A percentile compares a stretch with the other conserved stretches of the same genome.
These are phyloP conservation scores for Drosophila funebris DNA, from an alignment of 1,140 invertebrate genomes.

Conservation along the genomic window DNA sequence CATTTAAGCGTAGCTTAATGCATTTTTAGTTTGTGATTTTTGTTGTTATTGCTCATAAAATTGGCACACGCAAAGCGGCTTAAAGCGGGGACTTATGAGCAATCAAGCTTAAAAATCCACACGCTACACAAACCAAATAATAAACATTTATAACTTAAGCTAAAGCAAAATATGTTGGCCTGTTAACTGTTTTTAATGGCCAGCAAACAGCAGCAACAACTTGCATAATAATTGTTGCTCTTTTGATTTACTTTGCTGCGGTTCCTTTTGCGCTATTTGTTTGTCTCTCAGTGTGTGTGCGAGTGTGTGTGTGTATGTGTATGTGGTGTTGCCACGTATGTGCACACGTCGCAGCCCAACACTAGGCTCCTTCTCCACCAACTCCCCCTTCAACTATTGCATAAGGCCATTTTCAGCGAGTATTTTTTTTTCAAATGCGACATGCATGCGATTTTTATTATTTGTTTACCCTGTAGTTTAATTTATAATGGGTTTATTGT, in stretches of 20 bases:
- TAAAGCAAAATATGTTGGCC: conserved; percentile 61
- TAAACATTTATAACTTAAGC: conserved; percentile 57
- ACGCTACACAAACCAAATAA: conserved; percentile 49
- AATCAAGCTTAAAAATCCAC: conserved; percentile 23
- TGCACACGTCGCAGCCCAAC: conserved; percentile 13
- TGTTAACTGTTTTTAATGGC: conserved; percentile 53
- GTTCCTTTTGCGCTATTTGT: conserved; percentile 18
- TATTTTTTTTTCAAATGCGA: conserved; percentile 63
- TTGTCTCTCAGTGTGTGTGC: not conserved
- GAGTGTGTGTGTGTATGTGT: conserved; percentile 7
- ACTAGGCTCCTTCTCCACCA: not conserved
- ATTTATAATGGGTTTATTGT: conserved; percentile 34
- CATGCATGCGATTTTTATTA: conserved; percentile 71
- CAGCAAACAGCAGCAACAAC: conserved; percentile 46
- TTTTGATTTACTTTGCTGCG: conserved; percentile 57
- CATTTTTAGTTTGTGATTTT: conserved; percentile 19
- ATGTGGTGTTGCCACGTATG: conserved; percentile 22
- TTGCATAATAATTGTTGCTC: conserved; percentile 75
- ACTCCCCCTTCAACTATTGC: conserved; percentile 31
- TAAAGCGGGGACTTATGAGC: conserved; percentile 1
- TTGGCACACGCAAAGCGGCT: conserved; percentile 55
- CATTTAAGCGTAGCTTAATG: conserved; percentile 32
- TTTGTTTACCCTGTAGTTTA: conserved; percentile 13
- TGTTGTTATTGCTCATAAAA: conserved; percentile 35
- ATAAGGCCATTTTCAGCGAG: conserved; percentile 55